These are phyloP conservation scores for Cepaea nemoralis DNA, from an alignment of 1,140 invertebrate genomes.

Conservation along the genomic window DNA sequence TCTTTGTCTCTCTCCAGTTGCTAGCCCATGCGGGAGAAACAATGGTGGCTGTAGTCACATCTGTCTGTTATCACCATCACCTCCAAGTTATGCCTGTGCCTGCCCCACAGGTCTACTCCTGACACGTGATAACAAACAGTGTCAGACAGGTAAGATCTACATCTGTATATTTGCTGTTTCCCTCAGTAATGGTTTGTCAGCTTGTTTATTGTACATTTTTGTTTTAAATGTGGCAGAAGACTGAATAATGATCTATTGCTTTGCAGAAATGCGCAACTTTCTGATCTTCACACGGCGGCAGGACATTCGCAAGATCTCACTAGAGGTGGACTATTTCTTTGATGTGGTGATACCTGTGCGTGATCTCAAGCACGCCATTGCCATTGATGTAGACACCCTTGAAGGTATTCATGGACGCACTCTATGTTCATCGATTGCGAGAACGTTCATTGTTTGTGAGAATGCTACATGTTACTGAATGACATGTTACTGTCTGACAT, in stretches of 20 bases:
- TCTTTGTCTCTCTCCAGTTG: conserved; percentile 54
- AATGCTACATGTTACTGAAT: too few relatives aligned
- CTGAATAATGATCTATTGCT: too few relatives aligned
- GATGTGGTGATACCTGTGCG: conserved; percentile 85
- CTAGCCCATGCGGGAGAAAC: conserved; percentile 87
- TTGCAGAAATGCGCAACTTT: conserved; percentile 76
- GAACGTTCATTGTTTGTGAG: too few relatives aligned
- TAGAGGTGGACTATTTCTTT: conserved; percentile 87
- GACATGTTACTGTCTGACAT: too few relatives aligned
- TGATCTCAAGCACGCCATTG: conserved; percentile 84
- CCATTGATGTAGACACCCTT: conserved; percentile 84
- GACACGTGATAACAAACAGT: conserved; percentile 80
- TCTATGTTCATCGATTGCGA: too few relatives aligned
- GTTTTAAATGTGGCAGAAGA: too few relatives aligned
- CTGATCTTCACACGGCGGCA: conserved; percentile 86
- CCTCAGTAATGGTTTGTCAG: too few relatives aligned
- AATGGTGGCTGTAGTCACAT: conserved; percentile 97
- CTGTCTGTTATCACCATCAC: conserved; percentile 85
- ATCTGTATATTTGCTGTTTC: too few relatives aligned
- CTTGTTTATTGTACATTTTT: too few relatives aligned
- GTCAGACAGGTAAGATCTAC: conserved; percentile 81
- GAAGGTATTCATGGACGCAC: conserved; percentile 77
- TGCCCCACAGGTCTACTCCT: conserved; percentile 91
- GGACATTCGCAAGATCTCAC: conserved; percentile 85
- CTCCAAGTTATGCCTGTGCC: conserved; percentile 85